These are phyloP conservation scores for Ochotona curzoniae DNA, from an alignment of 2,113 vertebrate species.

Conservation along the genomic window DNA sequence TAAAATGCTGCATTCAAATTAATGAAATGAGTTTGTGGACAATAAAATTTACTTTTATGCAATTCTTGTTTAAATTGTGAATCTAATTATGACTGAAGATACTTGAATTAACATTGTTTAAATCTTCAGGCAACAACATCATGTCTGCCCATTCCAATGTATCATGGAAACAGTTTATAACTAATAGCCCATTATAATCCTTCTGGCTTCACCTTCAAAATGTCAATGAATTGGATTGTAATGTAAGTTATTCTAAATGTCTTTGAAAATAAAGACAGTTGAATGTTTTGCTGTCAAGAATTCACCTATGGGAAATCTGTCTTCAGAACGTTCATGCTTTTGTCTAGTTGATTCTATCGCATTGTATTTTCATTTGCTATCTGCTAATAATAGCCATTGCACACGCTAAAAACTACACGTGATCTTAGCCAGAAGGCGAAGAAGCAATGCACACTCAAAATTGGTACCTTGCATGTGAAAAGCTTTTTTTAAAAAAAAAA, in stretches of 20 bases:
- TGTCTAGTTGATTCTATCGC: neutral
- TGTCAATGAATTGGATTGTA: constrained; percentile 66
- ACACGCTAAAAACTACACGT: neutral
- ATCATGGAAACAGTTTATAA: constrained; percentile 51
- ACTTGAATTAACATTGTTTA: too few relatives aligned
- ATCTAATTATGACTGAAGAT: constrained; percentile 5
- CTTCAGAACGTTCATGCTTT: constrained; percentile 47
- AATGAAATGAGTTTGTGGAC: neutral
- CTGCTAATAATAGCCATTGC: neutral
- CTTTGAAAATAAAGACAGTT: constrained; percentile 61
- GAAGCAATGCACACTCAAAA: neutral
- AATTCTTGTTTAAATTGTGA: neutral
- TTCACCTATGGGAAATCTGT: constrained; percentile 31
- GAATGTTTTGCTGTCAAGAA: neutral
- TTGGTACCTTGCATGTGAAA: constrained; percentile 9
- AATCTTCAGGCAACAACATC: neutral
- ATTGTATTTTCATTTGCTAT: constrained; percentile 21
- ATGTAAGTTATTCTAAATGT: constrained; percentile 57
- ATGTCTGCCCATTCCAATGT: constrained; percentile 20
- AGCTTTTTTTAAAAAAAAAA: neutral
- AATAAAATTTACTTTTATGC: neutral
- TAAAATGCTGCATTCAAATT: neutral
- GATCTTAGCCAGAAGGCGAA: too few relatives aligned
- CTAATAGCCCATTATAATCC: constrained; percentile 37
- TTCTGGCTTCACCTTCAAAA: constrained; percentile 65